Evolutionary conservation across 2,113 vertebrate genomes (phyloP).

Genomic region (Dasyprocta punctata): DNA sequence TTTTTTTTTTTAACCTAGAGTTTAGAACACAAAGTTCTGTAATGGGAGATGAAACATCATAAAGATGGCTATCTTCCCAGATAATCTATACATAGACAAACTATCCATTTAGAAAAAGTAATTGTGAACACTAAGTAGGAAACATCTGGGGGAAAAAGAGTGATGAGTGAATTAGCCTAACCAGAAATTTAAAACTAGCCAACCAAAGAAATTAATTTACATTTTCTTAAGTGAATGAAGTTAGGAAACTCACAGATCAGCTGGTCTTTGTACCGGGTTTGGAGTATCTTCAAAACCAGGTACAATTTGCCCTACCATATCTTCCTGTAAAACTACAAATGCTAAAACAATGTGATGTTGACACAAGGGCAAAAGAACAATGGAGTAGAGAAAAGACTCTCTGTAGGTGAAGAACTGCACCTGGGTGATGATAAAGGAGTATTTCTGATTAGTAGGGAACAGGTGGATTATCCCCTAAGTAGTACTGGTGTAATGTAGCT

Average conservation of each 20-base stretch:
- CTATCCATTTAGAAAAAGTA: neutral
- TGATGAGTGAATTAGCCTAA: neutral
- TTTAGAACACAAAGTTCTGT: neutral
- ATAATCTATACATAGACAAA: neutral
- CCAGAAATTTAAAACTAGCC: neutral
- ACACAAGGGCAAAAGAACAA: neutral
- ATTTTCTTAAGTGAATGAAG: neutral
- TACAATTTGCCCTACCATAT: neutral
- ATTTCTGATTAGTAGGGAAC: neutral
- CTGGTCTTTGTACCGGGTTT: neutral
- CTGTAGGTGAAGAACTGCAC: fast-evolving
- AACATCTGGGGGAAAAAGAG: neutral
- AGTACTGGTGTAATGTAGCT: neutral
- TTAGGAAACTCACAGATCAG: neutral
- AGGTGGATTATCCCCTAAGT: neutral
- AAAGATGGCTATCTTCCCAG: neutral
- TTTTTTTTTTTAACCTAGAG: neutral
- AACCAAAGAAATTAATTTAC: neutral
- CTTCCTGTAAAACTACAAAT: neutral
- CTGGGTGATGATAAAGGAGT: neutral
- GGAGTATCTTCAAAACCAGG: neutral
- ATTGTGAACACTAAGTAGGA: neutral
- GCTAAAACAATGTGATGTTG: neutral
- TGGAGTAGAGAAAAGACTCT: neutral
- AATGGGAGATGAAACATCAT: neutral